These are phyloP conservation scores for Tortrix viridana DNA, from an alignment of 2,888 invertebrate genomes.

Conservation along the genomic window DNA sequence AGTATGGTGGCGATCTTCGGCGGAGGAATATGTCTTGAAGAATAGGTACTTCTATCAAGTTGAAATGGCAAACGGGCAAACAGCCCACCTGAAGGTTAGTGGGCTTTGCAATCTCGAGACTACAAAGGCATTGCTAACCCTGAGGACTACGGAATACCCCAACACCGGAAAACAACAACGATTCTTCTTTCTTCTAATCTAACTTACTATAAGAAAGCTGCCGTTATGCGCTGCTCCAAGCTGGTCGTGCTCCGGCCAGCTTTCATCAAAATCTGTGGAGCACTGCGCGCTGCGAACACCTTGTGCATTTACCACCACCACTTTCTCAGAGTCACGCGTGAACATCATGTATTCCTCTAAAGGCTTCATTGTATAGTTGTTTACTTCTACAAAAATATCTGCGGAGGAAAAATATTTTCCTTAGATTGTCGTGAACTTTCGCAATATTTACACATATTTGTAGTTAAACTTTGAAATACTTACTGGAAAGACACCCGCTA, in stretches of 20 bases:
- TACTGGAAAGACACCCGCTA: constrained; percentile 95
- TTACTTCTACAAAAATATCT: constrained; percentile 95
- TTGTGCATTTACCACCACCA: constrained; percentile 93
- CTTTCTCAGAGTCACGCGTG: constrained; percentile 92
- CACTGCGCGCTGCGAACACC: constrained; percentile 95
- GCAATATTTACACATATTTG: neutral
- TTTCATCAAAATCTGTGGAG: constrained; percentile 89
- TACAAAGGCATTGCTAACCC: too few relatives aligned
- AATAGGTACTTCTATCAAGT: too few relatives aligned
- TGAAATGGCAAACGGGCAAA: too few relatives aligned
- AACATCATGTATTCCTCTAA: constrained; percentile 97
- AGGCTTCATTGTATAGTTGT: constrained; percentile 92
- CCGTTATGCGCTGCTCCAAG: constrained; percentile 73
- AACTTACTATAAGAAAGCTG: constrained; percentile 72
- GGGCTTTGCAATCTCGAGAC: too few relatives aligned
- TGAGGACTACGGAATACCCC: too few relatives aligned
- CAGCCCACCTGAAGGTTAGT: too few relatives aligned
- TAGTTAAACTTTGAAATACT: constrained; percentile 59
- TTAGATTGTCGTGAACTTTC: too few relatives aligned
- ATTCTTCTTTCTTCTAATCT: neutral
- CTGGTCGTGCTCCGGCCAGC: constrained; percentile 74
- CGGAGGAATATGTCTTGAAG: too few relatives aligned
- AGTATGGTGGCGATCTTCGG: too few relatives aligned
- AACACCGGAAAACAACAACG: too few relatives aligned
- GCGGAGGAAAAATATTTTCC: too few relatives aligned